Conservation (phyloP, 2,797 vertebrate species). For the Platyrinchus mystaceus region DNA sequence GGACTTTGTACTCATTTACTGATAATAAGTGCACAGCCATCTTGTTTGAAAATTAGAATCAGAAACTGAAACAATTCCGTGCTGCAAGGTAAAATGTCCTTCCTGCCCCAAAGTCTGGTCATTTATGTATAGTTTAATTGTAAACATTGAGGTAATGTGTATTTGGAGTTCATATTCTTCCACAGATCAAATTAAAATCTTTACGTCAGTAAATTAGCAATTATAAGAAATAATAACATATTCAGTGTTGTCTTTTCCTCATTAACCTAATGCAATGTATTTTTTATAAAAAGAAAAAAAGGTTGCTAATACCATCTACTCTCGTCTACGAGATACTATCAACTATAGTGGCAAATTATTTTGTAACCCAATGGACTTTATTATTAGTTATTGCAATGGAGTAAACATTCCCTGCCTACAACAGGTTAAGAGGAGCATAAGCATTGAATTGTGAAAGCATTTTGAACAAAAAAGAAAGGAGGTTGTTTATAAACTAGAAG, state of each 20-base stretch:
- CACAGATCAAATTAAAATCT: background rate
- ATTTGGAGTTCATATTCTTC: background rate
- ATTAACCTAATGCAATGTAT: background rate
- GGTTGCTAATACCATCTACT: background rate
- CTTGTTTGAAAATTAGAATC: background rate
- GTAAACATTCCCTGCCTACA: background rate
- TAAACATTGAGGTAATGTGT: background rate
- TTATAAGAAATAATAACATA: background rate
- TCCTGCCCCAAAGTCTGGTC: background rate
- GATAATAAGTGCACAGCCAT: background rate
- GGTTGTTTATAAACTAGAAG: background rate
- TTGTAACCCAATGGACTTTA: background rate
- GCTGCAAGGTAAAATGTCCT: background rate
- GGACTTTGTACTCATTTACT: constrained; percentile 9
- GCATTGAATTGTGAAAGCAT: background rate
- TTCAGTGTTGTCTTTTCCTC: background rate
- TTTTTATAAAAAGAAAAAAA: background rate
- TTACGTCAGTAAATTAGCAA: background rate
- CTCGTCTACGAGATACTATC: background rate
- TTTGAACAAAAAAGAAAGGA: background rate
- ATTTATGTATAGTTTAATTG: background rate
- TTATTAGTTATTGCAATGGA: background rate
- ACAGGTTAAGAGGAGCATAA: background rate
- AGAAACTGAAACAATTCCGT: background rate
- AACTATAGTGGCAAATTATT: background rate